Evolutionary conservation across 2,113 vertebrate species (phyloP).

Genomic region (Excalfactoria chinensis): DNA sequence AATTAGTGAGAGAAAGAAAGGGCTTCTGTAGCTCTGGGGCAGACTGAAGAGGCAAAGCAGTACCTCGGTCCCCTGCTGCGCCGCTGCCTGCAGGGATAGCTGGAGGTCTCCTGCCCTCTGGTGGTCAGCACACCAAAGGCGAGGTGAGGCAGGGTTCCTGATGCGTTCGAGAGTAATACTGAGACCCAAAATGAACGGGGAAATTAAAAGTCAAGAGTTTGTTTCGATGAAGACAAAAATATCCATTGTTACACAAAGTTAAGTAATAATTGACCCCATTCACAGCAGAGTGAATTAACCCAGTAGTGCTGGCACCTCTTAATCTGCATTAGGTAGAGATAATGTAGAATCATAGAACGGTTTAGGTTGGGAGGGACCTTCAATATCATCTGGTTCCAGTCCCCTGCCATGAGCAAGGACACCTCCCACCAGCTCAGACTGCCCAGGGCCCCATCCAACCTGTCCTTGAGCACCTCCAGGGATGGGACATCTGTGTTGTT

Average conservation of each 20-base stretch:
- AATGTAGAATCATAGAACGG: not conserved
- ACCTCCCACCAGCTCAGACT: not conserved
- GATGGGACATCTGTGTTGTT: not conserved
- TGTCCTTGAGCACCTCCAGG: not conserved
- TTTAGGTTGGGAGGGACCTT: not conserved
- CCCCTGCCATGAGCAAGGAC: not conserved
- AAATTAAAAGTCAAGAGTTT: not conserved
- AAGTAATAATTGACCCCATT: not conserved
- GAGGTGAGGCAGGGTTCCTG: not conserved
- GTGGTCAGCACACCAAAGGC: not conserved
- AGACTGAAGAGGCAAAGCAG: not conserved
- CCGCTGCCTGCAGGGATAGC: not conserved
- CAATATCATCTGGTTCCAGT: not conserved
- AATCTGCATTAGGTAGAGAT: not conserved
- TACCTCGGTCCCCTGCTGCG: not conserved
- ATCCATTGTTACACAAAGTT: not conserved
- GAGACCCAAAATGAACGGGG: not conserved
- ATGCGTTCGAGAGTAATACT: rapidly evolving
- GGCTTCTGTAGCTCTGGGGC: not conserved
- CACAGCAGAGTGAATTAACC: not conserved
- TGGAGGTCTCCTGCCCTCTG: conserved; percentile 53
- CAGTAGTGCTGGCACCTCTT: not conserved
- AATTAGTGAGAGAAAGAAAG: not conserved
- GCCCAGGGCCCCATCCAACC: not conserved
- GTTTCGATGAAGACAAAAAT: not conserved